Conservation (phyloP, 2,888 invertebrate species). For the Tethea ocularis region DNA sequence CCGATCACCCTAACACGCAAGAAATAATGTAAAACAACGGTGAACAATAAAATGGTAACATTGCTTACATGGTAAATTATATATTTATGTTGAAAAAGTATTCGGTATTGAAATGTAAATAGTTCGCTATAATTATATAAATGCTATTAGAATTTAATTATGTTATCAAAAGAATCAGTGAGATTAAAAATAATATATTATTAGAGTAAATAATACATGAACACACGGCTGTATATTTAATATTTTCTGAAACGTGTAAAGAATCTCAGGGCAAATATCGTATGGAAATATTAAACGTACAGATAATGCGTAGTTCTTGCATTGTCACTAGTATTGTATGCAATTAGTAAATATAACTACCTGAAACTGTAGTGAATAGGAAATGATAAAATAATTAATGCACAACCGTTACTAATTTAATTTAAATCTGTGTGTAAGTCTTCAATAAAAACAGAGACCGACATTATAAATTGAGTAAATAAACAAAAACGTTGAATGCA, state of each 20-base stretch:
- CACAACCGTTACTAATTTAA: slow-evolving; percentile 64
- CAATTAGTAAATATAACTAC: slow-evolving; percentile 60
- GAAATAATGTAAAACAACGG: slow-evolving; percentile 26
- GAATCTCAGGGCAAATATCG: slow-evolving; percentile 55
- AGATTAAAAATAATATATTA: slow-evolving; percentile 78
- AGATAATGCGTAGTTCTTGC: slow-evolving; percentile 46
- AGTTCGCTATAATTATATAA: slow-evolving; percentile 71
- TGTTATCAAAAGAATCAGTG: slow-evolving; percentile 78
- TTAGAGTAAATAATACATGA: slow-evolving; percentile 54
- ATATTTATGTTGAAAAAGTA: slow-evolving; percentile 44
- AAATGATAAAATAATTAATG: slow-evolving; percentile 58
- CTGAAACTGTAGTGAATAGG: slow-evolving; percentile 60
- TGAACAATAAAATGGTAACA: slow-evolving; percentile 29
- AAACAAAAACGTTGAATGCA: slow-evolving; percentile 20
- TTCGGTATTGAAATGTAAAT: slow-evolving; percentile 69
- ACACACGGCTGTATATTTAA: slow-evolving; percentile 61
- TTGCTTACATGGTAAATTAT: slow-evolving; percentile 50
- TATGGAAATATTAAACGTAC: slow-evolving; percentile 62
- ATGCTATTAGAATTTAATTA: slow-evolving; percentile 72
- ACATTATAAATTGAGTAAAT: slow-evolving; percentile 11
- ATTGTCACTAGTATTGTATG: slow-evolving; percentile 63
- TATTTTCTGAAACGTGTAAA: slow-evolving; percentile 47
- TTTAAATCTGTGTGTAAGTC: slow-evolving; percentile 53
- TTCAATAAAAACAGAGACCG: slow-evolving; percentile 35
- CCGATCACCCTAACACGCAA: background rate